Base-by-base conservation (phyloP, 30 jellyfish, hydroid and myxozoan species). In the Haliclystus octoradiatus region DNA sequence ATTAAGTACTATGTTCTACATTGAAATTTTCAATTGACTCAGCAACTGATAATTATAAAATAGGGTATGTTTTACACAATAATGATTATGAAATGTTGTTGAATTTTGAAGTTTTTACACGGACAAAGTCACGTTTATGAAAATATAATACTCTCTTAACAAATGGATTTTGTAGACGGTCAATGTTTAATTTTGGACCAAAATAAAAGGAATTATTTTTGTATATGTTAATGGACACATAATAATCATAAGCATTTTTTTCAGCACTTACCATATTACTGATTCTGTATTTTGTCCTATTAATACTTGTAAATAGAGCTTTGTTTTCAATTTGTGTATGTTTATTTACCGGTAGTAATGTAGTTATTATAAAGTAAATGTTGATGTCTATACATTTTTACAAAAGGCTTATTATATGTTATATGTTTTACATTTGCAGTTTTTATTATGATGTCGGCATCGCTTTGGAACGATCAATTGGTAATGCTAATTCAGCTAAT, bases 401-500 rank as follows among this genome's bases (percentile, higher is more conserved):
- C n/a, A n/a, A n/a, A n/a, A n/a, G n/a, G n/a, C n/a, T n/a, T 40
- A 40, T 40, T 40, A 5, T 40, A 19, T 40, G 19, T 5, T 19
- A 40, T 40, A 40, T 40, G 57, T 19, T 40, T 40, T 40, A 40
- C 9, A 40, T 5, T 5, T 40, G 14, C 9, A 40, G 57, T 40
- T 40, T 40, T 40, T 40, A 40, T 40, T 19, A 40, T 19, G 19
- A 19, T 40, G 14, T 5, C 57, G 57, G 19, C 57, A 40, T 40
- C 57, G 57, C 57, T 31, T 49, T 53, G 0, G 68, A 74, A 28
- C 84, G 15, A 34, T 15, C 33, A 33, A 73, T 34, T 2, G 97
- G 94, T 50, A 57, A 80, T 23, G 97, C 94, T 31, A 88, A 80
- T 19, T 88, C 97, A 32, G 61, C 50, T n/a, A 88, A 73, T 13